phyloP scores from a whole-genome alignment of 1,140 invertebrate species.

The Trichonephila clavata region DNA sequence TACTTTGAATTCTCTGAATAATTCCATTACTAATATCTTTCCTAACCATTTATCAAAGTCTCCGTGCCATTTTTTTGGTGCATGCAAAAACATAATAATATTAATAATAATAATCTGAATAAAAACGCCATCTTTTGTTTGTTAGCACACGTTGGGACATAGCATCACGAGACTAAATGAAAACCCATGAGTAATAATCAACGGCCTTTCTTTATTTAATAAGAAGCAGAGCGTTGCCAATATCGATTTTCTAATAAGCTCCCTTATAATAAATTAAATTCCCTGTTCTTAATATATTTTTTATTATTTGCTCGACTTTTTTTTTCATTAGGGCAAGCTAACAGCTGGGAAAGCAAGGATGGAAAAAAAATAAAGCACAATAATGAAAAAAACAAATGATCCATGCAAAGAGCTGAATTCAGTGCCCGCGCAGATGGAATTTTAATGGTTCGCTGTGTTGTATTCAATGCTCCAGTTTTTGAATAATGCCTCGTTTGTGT shows the following conservation, averaged over 20 bases:
- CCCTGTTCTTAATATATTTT: conserved; percentile 53
- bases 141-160: conserved; percentile 15
- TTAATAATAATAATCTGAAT: conserved; percentile 60
- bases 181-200: conserved; percentile 68
- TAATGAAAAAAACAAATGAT: not conserved
- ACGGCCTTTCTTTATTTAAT: conserved; percentile 58
- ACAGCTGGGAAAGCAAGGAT: conserved; percentile 17
- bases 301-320: not conserved
- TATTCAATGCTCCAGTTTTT: not conserved
- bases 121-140: conserved; percentile 16
- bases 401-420: not conserved
- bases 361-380: not conserved
- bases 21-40: conserved; percentile 44
- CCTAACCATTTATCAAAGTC: conserved; percentile 59
- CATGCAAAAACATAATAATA: conserved; percentile 55
- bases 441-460: conserved; percentile 62
- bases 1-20: conserved; percentile 8
- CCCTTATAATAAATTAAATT: conserved; percentile 68
- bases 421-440: conserved; percentile 43
- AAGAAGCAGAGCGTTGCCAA: conserved; percentile 51
- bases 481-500: conserved; percentile 39
- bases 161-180: conserved; percentile 37
- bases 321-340: conserved; percentile 17
- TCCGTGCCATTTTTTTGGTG: not conserved
- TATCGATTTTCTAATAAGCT: conserved; percentile 70